phyloP scores from a whole-genome alignment of 2,888 invertebrate genomes.

The Platypus cylindrus region DNA sequence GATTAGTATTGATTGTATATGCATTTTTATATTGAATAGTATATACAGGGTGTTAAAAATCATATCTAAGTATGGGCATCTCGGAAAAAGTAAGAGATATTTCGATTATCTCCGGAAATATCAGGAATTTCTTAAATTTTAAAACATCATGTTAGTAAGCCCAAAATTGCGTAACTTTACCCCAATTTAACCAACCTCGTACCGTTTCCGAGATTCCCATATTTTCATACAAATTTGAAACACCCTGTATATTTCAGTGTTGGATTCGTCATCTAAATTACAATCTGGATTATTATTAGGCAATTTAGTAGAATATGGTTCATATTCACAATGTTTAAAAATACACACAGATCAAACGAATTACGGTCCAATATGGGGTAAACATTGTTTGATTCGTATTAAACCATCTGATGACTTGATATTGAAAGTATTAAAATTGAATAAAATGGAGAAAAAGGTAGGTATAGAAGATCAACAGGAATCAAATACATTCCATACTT shows the following conservation, averaged over 20 bases:
- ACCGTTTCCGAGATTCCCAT: neutral
- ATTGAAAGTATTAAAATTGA: conserved; percentile 21
- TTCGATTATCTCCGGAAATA: too few relatives aligned
- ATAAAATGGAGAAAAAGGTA: conserved; percentile 23
- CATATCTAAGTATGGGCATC: too few relatives aligned
- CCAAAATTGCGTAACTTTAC: too few relatives aligned
- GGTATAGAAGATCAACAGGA: too few relatives aligned
- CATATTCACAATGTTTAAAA: conserved; percentile 35
- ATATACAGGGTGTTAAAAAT: too few relatives aligned
- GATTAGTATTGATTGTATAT: too few relatives aligned
- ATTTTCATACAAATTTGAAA: too few relatives aligned
- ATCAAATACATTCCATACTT: conserved; percentile 13
- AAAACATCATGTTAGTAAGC: too few relatives aligned
- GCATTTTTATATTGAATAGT: too few relatives aligned
- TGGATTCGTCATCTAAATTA: conserved; percentile 38
- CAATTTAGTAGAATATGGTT: conserved; percentile 35
- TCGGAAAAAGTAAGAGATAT: too few relatives aligned
- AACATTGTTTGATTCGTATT: conserved; percentile 29
- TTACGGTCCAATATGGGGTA: conserved; percentile 29
- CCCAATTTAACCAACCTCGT: too few relatives aligned
- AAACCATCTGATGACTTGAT: conserved; percentile 18
- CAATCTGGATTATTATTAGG: conserved; percentile 36
- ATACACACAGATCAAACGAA: conserved; percentile 18
- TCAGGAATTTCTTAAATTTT: too few relatives aligned
- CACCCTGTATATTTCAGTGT: conserved; percentile 28